Conservation (phyloP, 2,797 vertebrate genomes). For the Lutjanus campechanus region DNA sequence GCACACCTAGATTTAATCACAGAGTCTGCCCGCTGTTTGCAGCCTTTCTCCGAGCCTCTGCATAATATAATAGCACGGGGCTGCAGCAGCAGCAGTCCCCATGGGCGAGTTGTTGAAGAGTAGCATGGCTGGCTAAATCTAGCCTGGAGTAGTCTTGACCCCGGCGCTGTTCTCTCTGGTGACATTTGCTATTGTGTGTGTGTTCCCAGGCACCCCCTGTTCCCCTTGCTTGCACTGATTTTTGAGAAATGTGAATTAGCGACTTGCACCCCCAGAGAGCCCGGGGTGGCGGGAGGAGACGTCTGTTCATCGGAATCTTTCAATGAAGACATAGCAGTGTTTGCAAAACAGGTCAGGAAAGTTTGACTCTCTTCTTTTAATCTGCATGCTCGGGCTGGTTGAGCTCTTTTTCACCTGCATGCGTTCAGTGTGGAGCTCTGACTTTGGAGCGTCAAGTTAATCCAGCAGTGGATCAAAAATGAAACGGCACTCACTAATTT, state of each 20-base stretch:
- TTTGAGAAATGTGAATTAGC: constrained; percentile 99
- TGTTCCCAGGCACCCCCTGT: constrained; percentile 97
- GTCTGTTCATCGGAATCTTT: constrained; percentile 99
- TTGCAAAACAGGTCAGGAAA: constrained; percentile 98
- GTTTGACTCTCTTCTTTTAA: constrained; percentile 55
- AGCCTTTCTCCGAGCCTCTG: constrained; percentile 65
- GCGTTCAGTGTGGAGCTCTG: constrained; percentile 13
- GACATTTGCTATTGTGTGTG: constrained; percentile 92
- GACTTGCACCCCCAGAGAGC: constrained; percentile 99
- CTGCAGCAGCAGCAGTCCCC: constrained; percentile 71
- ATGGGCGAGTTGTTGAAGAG: constrained; percentile 71
- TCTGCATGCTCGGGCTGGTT: constrained; percentile 54
- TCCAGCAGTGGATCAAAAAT: constrained; percentile 6
- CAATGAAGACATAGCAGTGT: constrained; percentile 99
- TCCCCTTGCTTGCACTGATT: constrained; percentile 99
- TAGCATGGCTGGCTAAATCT: constrained; percentile 78
- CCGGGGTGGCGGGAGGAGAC: constrained; percentile 98
- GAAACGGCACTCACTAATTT: background rate
- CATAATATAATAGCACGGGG: constrained; percentile 59
- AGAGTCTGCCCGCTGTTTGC: constrained; percentile 68
- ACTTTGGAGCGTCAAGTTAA: constrained; percentile 28
- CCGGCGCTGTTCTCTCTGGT: constrained; percentile 78
- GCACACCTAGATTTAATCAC: constrained; percentile 74
- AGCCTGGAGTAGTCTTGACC: constrained; percentile 80
- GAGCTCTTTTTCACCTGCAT: constrained; percentile 40